Conservation (phyloP, 2,888 invertebrate species). For the Mamestra brassicae region DNA sequence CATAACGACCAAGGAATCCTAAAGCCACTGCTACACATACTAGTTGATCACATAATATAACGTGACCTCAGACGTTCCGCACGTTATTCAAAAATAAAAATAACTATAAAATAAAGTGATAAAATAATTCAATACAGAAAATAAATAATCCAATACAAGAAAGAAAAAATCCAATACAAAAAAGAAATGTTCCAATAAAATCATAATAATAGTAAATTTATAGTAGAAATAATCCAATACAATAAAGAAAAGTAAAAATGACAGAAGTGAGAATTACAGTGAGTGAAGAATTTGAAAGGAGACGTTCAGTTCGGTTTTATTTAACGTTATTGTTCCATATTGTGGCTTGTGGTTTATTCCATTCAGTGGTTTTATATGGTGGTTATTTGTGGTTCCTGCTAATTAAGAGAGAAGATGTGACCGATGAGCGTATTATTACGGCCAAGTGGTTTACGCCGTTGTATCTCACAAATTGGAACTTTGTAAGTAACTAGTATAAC, state of each 20-base stretch:
- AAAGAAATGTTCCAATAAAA: constrained; percentile 12
- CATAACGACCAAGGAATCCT: constrained; percentile 42
- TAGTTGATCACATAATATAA: constrained; percentile 45
- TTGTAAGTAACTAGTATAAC: constrained; percentile 70
- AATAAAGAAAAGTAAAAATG: constrained; percentile 58
- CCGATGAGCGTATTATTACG: constrained; percentile 61
- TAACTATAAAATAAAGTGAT: background rate
- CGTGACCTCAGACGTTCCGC: constrained; percentile 47
- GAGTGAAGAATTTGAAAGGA: constrained; percentile 18
- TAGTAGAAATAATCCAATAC: background rate
- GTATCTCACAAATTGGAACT: constrained; percentile 80
- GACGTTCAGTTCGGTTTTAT: constrained; percentile 14
- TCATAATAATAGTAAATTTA: background rate
- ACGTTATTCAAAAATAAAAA: constrained; percentile 35
- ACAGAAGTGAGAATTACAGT: constrained; percentile 60
- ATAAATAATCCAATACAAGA: background rate
- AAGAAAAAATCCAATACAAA: background rate
- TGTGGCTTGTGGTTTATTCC: constrained; percentile 27
- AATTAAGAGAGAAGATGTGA: constrained; percentile 53
- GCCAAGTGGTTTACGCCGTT: constrained; percentile 68
- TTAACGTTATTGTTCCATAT: constrained; percentile 50
- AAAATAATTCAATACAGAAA: constrained; percentile 10
- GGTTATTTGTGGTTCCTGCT: constrained; percentile 44
- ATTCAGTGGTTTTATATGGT: constrained; percentile 24
- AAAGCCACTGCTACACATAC: constrained; percentile 59